These are phyloP conservation scores for Myoxocephalus aenaeus DNA, from an alignment of 2,797 vertebrate genomes.

Conservation along the genomic window DNA sequence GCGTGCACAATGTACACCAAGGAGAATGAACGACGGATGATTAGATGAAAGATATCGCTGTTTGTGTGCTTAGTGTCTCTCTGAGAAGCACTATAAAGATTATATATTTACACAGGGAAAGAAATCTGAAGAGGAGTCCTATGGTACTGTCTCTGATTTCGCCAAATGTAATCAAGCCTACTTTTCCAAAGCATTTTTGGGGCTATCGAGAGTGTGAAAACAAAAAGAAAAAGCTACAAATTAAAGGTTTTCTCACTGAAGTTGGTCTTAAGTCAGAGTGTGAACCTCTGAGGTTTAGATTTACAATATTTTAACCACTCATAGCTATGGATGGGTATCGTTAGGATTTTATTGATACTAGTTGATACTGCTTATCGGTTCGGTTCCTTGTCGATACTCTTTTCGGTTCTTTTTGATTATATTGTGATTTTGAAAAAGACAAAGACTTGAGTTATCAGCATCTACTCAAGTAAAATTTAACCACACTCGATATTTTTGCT, in stretches of 20 bases:
- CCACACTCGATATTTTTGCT: too few relatives aligned
- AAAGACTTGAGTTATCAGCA: too few relatives aligned
- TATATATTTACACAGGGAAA: conserved; percentile 43
- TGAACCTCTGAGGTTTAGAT: background rate
- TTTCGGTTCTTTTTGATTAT: too few relatives aligned
- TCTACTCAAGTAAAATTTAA: too few relatives aligned
- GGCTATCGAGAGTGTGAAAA: too few relatives aligned
- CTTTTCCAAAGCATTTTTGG: background rate
- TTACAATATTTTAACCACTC: background rate
- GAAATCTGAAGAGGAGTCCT: conserved; percentile 31
- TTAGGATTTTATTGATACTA: too few relatives aligned
- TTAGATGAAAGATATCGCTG: conserved; percentile 72
- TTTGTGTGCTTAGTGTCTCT: conserved; percentile 62
- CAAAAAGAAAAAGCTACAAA: background rate
- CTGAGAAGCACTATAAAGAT: conserved; percentile 33
- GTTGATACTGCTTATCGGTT: too few relatives aligned
- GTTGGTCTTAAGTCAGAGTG: background rate
- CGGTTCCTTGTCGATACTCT: too few relatives aligned
- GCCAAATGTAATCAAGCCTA: conserved; percentile 24
- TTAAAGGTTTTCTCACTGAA: background rate
- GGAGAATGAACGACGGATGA: conserved; percentile 66
- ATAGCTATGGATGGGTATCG: too few relatives aligned
- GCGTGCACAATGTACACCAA: conserved; percentile 63
- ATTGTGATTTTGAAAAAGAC: too few relatives aligned
- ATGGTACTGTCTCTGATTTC: conserved; percentile 11